Evolutionary conservation across 2,888 invertebrate species (phyloP).

Genomic region (Chaitophorus viminalis): DNA sequence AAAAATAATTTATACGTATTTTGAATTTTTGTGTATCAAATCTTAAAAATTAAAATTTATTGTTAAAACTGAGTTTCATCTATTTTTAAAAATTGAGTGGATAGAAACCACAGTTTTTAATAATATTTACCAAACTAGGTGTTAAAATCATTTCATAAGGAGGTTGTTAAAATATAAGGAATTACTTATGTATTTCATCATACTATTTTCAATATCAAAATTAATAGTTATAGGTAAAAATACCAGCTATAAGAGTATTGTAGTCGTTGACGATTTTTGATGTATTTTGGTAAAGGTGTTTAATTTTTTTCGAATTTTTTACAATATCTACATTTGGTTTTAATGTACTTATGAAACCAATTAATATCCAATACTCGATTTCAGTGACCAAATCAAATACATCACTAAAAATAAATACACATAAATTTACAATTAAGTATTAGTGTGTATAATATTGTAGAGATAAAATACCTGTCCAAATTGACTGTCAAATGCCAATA

Average conservation of each 20-base stretch:
- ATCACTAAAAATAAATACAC: slow-evolving; percentile 10
- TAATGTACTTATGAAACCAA: slow-evolving; percentile 4
- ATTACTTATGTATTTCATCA: no score
- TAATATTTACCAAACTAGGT: no score
- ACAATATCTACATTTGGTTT: neutral
- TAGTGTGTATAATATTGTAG: neutral
- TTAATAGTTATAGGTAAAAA: neutral
- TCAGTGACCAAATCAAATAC: slow-evolving; percentile 6
- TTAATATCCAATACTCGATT: slow-evolving; percentile 34
- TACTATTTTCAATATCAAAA: neutral
- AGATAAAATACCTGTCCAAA: slow-evolving; percentile 25
- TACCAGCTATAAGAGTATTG: slow-evolving; percentile 48
- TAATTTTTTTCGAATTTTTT: slow-evolving; percentile 32
- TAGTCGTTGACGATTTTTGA: slow-evolving; percentile 48
- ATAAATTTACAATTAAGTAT: neutral
- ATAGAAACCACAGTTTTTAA: no score
- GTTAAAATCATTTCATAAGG: no score
- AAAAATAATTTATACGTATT: no score
- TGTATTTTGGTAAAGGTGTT: slow-evolving; percentile 7
- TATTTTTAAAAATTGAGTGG: no score
- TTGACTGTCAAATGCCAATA: slow-evolving; percentile 42
- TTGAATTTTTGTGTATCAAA: no score
- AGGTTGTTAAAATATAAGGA: no score
- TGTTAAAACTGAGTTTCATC: no score
- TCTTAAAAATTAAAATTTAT: no score